These are phyloP conservation scores for Frieseomelitta varia DNA, from an alignment of 1,140 invertebrate genomes.

Conservation along the genomic window DNA sequence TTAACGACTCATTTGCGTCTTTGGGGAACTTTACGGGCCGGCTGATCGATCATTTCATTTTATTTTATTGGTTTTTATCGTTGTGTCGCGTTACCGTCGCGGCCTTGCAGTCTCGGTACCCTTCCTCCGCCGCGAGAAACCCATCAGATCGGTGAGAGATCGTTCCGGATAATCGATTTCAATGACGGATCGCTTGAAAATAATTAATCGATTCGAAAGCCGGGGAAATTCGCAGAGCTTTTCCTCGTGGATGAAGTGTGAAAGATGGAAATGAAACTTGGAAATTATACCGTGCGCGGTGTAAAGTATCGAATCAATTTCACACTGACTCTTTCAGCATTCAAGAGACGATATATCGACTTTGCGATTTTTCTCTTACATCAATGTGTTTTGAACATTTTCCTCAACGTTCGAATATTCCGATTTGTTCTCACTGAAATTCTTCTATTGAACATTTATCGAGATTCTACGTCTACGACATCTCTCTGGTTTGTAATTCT, in stretches of 20 bases:
- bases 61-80: conserved; percentile 68
- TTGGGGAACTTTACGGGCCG: conserved; percentile 62
- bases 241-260: background rate
- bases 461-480: too few species aligned
- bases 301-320: too few species aligned
- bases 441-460: too few species aligned
- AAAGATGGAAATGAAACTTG: background rate
- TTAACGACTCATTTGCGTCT: conserved; percentile 75
- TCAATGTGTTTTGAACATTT: too few species aligned
- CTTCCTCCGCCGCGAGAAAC: conserved; percentile 55
- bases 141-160: conserved; percentile 35
- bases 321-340: background rate
- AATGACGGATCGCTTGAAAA: conserved; percentile 12
- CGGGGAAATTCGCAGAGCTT: background rate
- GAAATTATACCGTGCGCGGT: background rate
- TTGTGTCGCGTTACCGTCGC: conserved; percentile 63
- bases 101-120: conserved; percentile 20
- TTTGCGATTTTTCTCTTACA: too few species aligned
- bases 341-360: background rate
- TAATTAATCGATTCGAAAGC: conserved; percentile 13
- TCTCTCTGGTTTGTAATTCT: too few species aligned
- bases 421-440: too few species aligned
- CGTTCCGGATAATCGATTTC: conserved; percentile 36
- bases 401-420: too few species aligned
- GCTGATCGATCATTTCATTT: conserved; percentile 74